Base-by-base conservation (phyloP, 2,888 invertebrate genomes). In the Aleiodes testaceus region DNA sequence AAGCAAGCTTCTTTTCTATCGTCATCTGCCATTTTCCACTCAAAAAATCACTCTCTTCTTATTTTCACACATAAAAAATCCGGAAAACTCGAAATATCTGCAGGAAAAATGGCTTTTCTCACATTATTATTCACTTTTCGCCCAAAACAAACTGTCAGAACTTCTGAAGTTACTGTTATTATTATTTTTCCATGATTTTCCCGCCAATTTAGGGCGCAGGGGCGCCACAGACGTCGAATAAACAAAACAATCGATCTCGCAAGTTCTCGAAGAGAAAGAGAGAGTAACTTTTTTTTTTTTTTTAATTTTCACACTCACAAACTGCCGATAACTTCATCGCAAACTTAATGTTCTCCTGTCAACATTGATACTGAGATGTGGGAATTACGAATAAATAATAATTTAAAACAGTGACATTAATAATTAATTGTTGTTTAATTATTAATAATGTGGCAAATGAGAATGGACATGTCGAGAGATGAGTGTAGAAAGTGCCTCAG, bases 401-500 rank as follows among this genome's bases (percentile, higher is more conserved):
- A 52, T 61, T 50, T 44, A n/a, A 65, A 63, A 49, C 6, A 64
- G 64, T 67, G 68, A 72, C 72, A 50, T 26, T 59, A 50, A 45
- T 50, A 22, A 22, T 42, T 22, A 7, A 44, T 44, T 30, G 63
- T 49, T 49, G 20, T n/a, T 16, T 45, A 50, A 9, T 36, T 4
- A 47, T 50, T 59, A 42, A 72, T 66, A 45, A 90, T 89, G 90
- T 91, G 92, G 93, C 94, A 95, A 77, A 89, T 92, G 88, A 89
- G 93, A 77, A 89, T 94, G 80, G 94, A 96, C 89, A 92, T 96
- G 92, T 93, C 94, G 82, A 92, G 93, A 87, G 96, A 96, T 89
- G 96, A 97, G 88, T 96, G 95, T 88, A 93, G 94, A 88, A 92
- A 95, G 85, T 92, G 93, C 89, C 92, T 97, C 85, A 92, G 97